A percentile compares a stretch with the other conserved stretches of the same genome.
Evolutionary conservation across 2,888 invertebrate species (phyloP).

Genomic region (Phorcus lineatus): DNA sequence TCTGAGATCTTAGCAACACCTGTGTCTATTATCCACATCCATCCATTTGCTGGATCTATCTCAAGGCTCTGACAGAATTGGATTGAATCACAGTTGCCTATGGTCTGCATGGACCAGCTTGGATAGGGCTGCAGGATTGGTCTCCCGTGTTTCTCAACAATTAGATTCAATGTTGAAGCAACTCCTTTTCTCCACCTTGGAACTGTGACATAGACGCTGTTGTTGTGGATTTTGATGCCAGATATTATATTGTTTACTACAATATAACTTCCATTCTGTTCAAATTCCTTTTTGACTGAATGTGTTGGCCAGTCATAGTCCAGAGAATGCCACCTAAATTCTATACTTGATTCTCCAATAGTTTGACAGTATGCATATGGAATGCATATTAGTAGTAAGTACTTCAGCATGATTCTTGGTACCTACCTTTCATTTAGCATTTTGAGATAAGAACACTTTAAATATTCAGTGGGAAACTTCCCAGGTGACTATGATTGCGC

Average conservation of each 20-base stretch:
- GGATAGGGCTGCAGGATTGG: slow-evolving; percentile 57
- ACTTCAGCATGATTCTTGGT: too few relatives aligned
- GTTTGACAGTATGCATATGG: too few relatives aligned
- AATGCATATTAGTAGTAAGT: too few relatives aligned
- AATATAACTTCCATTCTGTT: slow-evolving; percentile 38
- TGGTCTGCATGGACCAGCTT: slow-evolving; percentile 56
- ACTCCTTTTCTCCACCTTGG: slow-evolving; percentile 59
- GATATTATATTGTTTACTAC: slow-evolving; percentile 51
- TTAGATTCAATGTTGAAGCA: slow-evolving; percentile 44
- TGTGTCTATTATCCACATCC: slow-evolving; percentile 65
- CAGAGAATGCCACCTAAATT: slow-evolving; percentile 54
- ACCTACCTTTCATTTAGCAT: too few relatives aligned
- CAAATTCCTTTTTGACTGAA: slow-evolving; percentile 32
- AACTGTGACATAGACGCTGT: slow-evolving; percentile 56
- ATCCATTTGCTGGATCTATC: slow-evolving; percentile 60
- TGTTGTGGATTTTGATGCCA: slow-evolving; percentile 56
- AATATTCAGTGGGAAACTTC: too few relatives aligned
- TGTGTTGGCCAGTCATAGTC: slow-evolving; percentile 57
- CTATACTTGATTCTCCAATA: slow-evolving; percentile 11
- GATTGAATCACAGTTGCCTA: slow-evolving; percentile 58
- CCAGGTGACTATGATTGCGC: too few relatives aligned
- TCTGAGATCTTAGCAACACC: slow-evolving; percentile 40
- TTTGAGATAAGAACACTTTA: too few relatives aligned
- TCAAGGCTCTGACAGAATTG: slow-evolving; percentile 66
- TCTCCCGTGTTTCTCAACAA: slow-evolving; percentile 35